Conservation (phyloP, 2,797 vertebrate species). For the Enteromius thamalakanensis region DNA sequence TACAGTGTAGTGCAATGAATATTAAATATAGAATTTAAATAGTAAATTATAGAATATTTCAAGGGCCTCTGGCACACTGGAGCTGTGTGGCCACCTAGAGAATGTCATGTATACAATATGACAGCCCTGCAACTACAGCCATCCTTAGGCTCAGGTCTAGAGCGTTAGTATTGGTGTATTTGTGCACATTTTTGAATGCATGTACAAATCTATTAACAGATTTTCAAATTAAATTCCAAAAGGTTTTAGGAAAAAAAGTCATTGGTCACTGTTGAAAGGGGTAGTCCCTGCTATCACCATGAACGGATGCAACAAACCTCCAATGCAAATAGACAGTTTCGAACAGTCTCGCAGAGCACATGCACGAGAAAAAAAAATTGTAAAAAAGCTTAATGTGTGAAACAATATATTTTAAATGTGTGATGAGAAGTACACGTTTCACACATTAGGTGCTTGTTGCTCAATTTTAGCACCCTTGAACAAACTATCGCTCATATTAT, state of each 20-base stretch:
- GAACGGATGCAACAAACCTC: too few relatives aligned
- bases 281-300: conserved; percentile 58
- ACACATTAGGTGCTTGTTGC: neutral
- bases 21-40: too few relatives aligned
- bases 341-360: too few relatives aligned
- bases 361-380: neutral
- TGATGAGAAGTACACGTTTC: neutral
- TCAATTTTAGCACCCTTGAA: neutral
- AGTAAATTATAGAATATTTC: neutral
- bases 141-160: neutral
- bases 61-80: neutral
- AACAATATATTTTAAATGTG: neutral
- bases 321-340: too few relatives aligned
- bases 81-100: neutral
- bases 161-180: neutral
- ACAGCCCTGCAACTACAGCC: neutral
- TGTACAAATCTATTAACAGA: neutral
- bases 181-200: neutral
- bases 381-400: neutral
- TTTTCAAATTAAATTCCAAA: neutral
- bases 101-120: neutral
- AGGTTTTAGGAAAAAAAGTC: neutral
- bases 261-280: conserved; percentile 61
- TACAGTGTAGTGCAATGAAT: too few relatives aligned
- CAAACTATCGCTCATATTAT: neutral